Percentiles rank a stretch among this genome's conserved stretches.
These are phyloP conservation scores for Hartigia nigra DNA, from an alignment of 2,888 invertebrate genomes.

Conservation along the genomic window DNA sequence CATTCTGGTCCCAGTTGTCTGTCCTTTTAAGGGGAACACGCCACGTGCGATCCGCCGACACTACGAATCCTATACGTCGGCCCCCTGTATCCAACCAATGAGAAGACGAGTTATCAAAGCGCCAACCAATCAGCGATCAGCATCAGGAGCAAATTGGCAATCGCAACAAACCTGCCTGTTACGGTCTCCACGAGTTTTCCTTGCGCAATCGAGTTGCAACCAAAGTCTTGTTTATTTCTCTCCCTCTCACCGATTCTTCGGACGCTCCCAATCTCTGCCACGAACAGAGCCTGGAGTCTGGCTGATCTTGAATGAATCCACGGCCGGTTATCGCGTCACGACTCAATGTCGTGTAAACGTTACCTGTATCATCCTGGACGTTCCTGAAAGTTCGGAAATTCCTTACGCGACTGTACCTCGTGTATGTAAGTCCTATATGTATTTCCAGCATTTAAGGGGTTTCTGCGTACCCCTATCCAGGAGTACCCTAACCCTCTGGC, in stretches of 20 bases:
- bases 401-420: background rate
- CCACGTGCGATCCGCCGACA: constrained; percentile 19
- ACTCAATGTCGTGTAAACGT: background rate
- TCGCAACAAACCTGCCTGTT: background rate
- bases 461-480: constrained; percentile 22
- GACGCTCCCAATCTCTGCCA: background rate
- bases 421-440: background rate
- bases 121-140: background rate
- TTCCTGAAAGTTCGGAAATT: background rate
- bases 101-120: background rate
- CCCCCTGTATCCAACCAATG: constrained; percentile 1
- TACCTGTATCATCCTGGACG: background rate
- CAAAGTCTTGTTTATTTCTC: constrained; percentile 2
- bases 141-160: background rate
- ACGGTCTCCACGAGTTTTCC: background rate
- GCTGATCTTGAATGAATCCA: background rate
- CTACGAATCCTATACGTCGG: background rate
- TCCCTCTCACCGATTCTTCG: background rate
- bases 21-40: constrained; percentile 42
- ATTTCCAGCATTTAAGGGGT: constrained; percentile 3
- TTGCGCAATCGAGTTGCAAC: constrained; percentile 4
- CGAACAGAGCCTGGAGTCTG: background rate
- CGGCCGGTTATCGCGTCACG: background rate
- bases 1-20: constrained; percentile 33
- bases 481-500: constrained; percentile 18